Evolutionary conservation across 2,113 vertebrate genomes (phyloP).

Genomic region (Rhinichthys klamathensis): DNA sequence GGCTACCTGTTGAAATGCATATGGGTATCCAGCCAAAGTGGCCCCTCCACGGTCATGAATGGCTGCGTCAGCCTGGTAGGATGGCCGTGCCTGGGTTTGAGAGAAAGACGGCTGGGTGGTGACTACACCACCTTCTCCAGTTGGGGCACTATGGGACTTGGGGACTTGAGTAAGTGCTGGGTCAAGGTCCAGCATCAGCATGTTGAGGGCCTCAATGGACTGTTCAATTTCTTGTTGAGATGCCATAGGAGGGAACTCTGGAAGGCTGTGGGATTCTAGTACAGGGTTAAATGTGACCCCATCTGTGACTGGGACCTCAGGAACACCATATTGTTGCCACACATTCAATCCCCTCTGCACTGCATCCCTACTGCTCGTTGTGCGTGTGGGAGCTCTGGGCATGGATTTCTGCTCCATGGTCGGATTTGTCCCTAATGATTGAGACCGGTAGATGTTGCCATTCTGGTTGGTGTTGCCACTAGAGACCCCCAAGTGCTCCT

Average conservation of each 20-base stretch:
- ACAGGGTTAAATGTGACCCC: conserved; percentile 69
- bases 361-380: conserved; percentile 92
- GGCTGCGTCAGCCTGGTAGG: conserved; percentile 66
- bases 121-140: conserved; percentile 73
- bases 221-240: conserved; percentile 94
- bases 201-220: conserved; percentile 93
- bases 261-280: conserved; percentile 83
- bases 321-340: conserved; percentile 89
- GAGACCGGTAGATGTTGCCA: conserved; percentile 79
- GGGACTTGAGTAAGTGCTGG: conserved; percentile 72
- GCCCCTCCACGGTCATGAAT: conserved; percentile 49
- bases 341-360: conserved; percentile 94
- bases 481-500: conserved; percentile 73
- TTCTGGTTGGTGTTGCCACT: conserved; percentile 74
- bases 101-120: conserved; percentile 84
- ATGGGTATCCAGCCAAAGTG: conserved; percentile 55
- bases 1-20: conserved; percentile 48
- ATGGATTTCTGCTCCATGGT: conserved; percentile 65
- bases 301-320: conserved; percentile 76
- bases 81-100: conserved; percentile 71
- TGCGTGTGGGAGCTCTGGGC: conserved; percentile 88
- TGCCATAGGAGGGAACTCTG: conserved; percentile 85
- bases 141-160: conserved; percentile 87
- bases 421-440: conserved; percentile 81
- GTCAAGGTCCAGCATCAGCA: conserved; percentile 93